Evolutionary conservation across 2,113 vertebrate species (phyloP), one percentile per base, ranked within the genome.

Genomic region (Parotia lawesii): DNA sequence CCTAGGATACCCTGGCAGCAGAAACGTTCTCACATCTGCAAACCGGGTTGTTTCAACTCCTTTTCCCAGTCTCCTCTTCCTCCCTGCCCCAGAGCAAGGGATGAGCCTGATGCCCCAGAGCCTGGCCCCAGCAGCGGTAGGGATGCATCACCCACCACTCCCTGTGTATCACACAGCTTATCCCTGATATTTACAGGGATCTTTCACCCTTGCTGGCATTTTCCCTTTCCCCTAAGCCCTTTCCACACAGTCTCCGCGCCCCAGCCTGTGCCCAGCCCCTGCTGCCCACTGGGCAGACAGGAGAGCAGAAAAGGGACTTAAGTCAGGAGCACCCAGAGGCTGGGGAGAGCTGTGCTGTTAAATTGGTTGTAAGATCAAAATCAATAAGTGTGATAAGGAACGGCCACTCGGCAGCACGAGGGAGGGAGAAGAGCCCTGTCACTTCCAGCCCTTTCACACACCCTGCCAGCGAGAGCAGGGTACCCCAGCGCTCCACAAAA

Each of bases 1-100:
- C 97, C 97, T 96, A 96, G 96, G 96, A 97, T 91, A 98, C 95
- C 58, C 94, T 67, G 15, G 76, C 69, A 83, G 11, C 81, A 89
- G 45, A 90, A 95, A 64, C 10, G 4, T 82, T 95, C 86, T 96
- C 71, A 40, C 51, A 93, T 73, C 74, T 48, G 50, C 90, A 89
- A 79, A 97, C 81, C 53, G 17, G 75, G 56, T 53, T 72, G 19
- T 16, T 92, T 56, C 66, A 90, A 90, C 90, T 84, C 74, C 84
- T 88, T 87, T 77, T 67, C 76, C 85, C 45, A 12, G 64, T 5
- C 75, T 74, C 69, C 28, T 67, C 77, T 84, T 74, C 47, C 67
- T 76, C 53, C 28, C 50, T 88, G 50, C 48, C 79, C 45, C 20
- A 22, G 45, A 2, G 0, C 64, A 53, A 79, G 42, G 10, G 19